Conservation (phyloP, 2,888 invertebrate species). For the Acanthoscelides obtectus region DNA sequence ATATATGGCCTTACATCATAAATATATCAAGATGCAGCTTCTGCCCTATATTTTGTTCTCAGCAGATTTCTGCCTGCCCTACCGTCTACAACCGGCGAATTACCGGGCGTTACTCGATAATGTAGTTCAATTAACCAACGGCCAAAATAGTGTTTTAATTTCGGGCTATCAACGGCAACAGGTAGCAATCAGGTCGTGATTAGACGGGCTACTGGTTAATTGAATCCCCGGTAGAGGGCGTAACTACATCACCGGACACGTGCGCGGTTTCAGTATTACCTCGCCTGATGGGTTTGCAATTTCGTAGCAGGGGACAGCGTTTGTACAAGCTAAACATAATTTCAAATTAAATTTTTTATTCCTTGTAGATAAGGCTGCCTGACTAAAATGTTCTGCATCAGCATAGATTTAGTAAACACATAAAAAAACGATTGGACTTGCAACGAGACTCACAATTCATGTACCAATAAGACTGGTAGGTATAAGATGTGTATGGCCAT, state of each 20-base stretch:
- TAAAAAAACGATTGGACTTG: no score
- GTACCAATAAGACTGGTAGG: no score
- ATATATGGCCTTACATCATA: no score
- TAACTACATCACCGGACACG: conserved; percentile 40
- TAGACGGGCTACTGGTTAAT: conserved; percentile 46
- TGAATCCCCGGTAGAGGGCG: conserved; percentile 46
- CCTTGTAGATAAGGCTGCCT: no score
- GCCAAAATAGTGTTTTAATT: conserved; percentile 41
- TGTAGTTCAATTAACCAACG: neutral
- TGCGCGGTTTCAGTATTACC: neutral
- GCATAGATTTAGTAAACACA: no score
- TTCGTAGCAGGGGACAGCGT: no score
- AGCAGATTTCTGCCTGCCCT: neutral
- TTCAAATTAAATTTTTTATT: no score
- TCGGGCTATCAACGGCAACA: conserved; percentile 42
- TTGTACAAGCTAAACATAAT: no score
- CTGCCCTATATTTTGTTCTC: neutral
- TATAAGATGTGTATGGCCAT: no score
- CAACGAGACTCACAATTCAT: no score
- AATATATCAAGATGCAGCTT: no score
- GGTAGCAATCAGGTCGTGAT: conserved; percentile 47
- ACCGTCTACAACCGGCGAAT: neutral
- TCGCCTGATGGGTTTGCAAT: neutral
- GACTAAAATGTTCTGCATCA: no score
- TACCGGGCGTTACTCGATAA: neutral